A percentile compares a stretch with the other conserved stretches of the same genome.
phyloP scores from a whole-genome alignment of 2,888 invertebrate genomes.

The Melieria crassipennis region DNA sequence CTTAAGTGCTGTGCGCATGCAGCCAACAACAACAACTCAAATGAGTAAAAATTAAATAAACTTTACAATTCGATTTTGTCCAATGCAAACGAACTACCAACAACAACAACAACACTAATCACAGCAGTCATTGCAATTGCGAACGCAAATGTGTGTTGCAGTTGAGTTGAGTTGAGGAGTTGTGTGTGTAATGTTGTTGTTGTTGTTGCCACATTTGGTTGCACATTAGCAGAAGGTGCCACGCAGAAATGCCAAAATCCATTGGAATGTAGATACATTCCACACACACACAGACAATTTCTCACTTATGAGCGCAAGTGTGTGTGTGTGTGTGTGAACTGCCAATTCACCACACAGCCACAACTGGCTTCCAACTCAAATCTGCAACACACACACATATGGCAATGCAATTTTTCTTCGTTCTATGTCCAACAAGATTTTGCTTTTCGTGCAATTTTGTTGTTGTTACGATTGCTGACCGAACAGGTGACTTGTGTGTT shows the following conservation, averaged over 20 bases:
- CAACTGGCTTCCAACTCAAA: background rate
- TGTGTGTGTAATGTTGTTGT: background rate
- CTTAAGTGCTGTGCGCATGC: background rate
- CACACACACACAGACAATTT: background rate
- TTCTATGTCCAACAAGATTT: no score
- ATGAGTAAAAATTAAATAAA: background rate
- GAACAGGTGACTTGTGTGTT: background rate
- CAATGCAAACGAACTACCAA: background rate
- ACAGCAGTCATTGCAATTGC: constrained; percentile 6
- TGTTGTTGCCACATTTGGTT: background rate
- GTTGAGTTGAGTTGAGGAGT: constrained; percentile 16
- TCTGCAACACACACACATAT: constrained; percentile 21
- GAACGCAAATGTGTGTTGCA: constrained; percentile 18
- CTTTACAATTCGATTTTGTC: background rate
- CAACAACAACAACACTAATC: background rate
- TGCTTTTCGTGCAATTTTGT: no score
- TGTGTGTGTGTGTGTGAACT: background rate
- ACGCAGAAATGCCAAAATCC: constrained; percentile 24
- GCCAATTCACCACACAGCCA: constrained; percentile 16
- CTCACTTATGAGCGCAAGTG: background rate
- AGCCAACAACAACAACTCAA: background rate
- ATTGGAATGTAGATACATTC: constrained; percentile 28
- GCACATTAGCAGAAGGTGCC: constrained; percentile 13
- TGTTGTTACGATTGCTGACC: no score
- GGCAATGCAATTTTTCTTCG: background rate